Evolutionary conservation across 2,888 invertebrate genomes (phyloP), one percentile per base, ranked within the genome.

Genomic region (Spodoptera littoralis): DNA sequence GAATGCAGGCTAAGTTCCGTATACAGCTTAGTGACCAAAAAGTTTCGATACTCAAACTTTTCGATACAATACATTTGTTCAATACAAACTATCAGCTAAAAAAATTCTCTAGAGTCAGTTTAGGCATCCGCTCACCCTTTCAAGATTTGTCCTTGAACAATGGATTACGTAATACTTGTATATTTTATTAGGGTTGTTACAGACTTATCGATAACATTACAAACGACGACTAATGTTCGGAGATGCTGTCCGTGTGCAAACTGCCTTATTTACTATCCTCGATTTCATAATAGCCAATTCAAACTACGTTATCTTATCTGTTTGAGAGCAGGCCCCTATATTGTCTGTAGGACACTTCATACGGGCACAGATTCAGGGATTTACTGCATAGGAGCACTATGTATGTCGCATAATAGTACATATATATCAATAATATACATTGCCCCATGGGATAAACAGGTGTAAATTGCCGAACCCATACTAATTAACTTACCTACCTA

Each of bases 261-360:
- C 69, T 63, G 67, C 65, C 48, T 65, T 66, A 72, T 65, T 66
- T 61, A 64, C 60, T 60, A 73, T 70, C 9, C 54, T 48, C 51
- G 51, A 70, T 70, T 71, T 70, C 60, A 81, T 79, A 71, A 77
- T 68, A 59, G 77, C 56, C 72, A 65, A 80, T 80, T 73, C 67
- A 73, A 67, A 71, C 56, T 62, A 54, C 61, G 59, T 73, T 75
- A 81, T 80, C 81, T 74, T 81, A 76, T 81, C 77, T 64, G 62
- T 65, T 63, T 58, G 60, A 70, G 65, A 69, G 52, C 76, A 76
- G 73, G 60, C 73, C 63, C 60, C 76, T 60, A 73, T 75, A 65
- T 68, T 67, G 81, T 49, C 49, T 53, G 18, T 50, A 45, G 52
- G 56, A 57, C 60, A 67, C 50, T 73, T 62, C 63, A 77, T 76